Conservation (phyloP, 2,113 vertebrate genomes). For the Tetraodon nigroviridis region DNA sequence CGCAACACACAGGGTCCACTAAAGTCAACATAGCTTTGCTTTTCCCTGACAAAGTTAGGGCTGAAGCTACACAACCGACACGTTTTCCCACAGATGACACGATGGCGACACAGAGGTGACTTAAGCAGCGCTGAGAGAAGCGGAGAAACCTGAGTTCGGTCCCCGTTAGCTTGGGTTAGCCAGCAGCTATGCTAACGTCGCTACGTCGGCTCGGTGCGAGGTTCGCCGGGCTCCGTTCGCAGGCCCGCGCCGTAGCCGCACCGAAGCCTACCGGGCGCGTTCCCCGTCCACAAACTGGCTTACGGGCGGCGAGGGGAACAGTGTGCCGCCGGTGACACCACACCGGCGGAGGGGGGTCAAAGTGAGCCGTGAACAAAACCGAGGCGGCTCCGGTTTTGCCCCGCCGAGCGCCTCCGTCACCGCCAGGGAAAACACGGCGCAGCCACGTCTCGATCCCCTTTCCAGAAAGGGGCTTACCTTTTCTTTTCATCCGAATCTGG, state of each 20-base stretch:
- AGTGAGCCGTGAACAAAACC: slow-evolving; percentile 7
- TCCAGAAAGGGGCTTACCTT: slow-evolving; percentile 46
- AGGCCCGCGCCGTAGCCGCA: slow-evolving; percentile 40
- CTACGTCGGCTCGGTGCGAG: slow-evolving; percentile 52
- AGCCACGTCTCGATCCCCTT: slow-evolving; percentile 1
- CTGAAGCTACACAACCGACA: too few relatives aligned
- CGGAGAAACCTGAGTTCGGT: neutral
- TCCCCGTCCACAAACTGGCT: neutral
- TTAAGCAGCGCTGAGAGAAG: neutral
- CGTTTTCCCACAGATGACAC: neutral
- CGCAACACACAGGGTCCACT: too few relatives aligned
- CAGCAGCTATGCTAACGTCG: slow-evolving; percentile 46
- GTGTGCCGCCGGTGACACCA: neutral
- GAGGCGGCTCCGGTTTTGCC: slow-evolving; percentile 1
- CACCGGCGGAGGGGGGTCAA: neutral
- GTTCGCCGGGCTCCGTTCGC: slow-evolving; percentile 18
- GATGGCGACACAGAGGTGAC: neutral
- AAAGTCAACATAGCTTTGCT: neutral
- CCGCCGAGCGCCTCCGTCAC: slow-evolving; percentile 10
- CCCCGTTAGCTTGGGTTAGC: slow-evolving; percentile 40
- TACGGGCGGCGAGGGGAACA: neutral
- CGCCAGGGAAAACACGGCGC: slow-evolving; percentile 15
- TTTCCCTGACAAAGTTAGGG: neutral
- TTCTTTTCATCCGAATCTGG: slow-evolving; percentile 12
- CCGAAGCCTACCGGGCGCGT: neutral